Conservation (phyloP, 2,888 invertebrate genomes). For the Tachina fera region DNA sequence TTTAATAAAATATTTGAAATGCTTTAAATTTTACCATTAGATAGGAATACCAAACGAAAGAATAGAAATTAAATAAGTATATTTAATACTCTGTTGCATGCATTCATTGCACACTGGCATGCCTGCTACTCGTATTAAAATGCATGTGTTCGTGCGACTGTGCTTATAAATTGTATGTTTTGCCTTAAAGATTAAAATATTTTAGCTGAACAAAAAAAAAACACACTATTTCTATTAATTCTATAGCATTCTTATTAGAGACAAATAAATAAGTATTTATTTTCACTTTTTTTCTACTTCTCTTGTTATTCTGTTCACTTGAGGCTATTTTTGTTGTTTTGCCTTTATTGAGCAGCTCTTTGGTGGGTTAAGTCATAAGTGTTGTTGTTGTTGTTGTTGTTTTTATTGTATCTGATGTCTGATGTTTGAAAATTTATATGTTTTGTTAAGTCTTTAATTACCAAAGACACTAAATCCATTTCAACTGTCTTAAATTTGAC, state of each 20-base stretch:
- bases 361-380: slow-evolving; percentile 33
- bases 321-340: slow-evolving; percentile 8
- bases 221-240: slow-evolving; percentile 42
- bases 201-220: slow-evolving; percentile 23
- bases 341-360: background rate
- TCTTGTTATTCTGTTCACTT: background rate
- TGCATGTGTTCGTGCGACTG: slow-evolving; percentile 56
- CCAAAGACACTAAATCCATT: slow-evolving; percentile 80
- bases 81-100: slow-evolving; percentile 10
- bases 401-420: too few species aligned
- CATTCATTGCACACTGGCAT: slow-evolving; percentile 44
- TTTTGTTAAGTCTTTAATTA: slow-evolving; percentile 78
- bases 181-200: slow-evolving; percentile 66
- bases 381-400: slow-evolving; percentile 26
- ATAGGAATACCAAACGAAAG: background rate
- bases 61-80: background rate
- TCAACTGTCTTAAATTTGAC: slow-evolving; percentile 80
- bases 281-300: slow-evolving; percentile 9
- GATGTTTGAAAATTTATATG: slow-evolving; percentile 69
- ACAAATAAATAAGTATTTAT: slow-evolving; percentile 35
- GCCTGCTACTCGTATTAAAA: slow-evolving; percentile 47
- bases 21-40: slow-evolving; percentile 17
- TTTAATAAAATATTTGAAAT: slow-evolving; percentile 48
- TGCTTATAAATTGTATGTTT: slow-evolving; percentile 36
- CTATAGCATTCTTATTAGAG: slow-evolving; percentile 24